Evolutionary conservation across 2,888 invertebrate genomes (phyloP).

Genomic region (Heliconius hortense): DNA sequence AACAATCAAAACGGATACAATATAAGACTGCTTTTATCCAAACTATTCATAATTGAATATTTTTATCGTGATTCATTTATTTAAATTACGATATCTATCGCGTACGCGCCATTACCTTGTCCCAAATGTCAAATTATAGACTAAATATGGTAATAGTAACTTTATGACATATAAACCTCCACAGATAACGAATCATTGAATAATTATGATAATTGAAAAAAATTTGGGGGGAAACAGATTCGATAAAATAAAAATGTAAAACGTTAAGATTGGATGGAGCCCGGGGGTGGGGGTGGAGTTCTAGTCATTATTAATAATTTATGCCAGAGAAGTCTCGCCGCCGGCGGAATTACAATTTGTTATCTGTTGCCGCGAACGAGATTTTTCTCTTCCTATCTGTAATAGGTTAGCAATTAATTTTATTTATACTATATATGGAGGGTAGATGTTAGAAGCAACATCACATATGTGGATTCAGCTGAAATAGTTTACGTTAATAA

Average conservation of each 20-base stretch:
- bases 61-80: constrained; percentile 14
- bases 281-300: constrained; percentile 43
- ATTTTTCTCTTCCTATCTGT: constrained; percentile 9
- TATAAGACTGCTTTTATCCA: not conserved
- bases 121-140: constrained; percentile 44
- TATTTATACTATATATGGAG: not conserved
- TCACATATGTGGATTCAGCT: no score
- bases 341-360: constrained; percentile 26
- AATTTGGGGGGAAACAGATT: constrained; percentile 57
- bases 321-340: constrained; percentile 45
- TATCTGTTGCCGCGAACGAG: constrained; percentile 9
- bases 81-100: constrained; percentile 15
- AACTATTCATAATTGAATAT: constrained; percentile 1
- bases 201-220: constrained; percentile 72
- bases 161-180: constrained; percentile 45
- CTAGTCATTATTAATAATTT: constrained; percentile 58
- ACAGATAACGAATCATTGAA: constrained; percentile 69
- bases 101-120: constrained; percentile 23
- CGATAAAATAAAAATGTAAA: constrained; percentile 54
- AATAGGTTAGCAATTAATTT: constrained; percentile 1
- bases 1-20: not conserved
- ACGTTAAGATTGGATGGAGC: constrained; percentile 47
- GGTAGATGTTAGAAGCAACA: no score
- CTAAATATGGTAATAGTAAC: constrained; percentile 49
- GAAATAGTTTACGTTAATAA: no score